Evolutionary conservation across 2,888 invertebrate genomes (phyloP).

Genomic region (Drosophila suboccidentalis): DNA sequence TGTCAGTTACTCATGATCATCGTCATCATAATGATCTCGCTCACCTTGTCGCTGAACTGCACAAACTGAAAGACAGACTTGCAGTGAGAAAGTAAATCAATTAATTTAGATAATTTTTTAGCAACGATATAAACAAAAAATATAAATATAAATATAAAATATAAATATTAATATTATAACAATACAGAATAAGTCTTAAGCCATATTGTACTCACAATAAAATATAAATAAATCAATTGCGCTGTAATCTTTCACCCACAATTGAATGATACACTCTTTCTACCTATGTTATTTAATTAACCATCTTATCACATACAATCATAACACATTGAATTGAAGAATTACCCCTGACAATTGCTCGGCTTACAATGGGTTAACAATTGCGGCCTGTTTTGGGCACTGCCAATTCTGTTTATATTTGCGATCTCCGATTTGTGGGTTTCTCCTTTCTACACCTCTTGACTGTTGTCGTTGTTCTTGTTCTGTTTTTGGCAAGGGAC

Average conservation of each 20-base stretch:
- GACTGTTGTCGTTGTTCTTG: conserved; percentile 50
- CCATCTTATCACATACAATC: conserved; percentile 47
- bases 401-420: conserved; percentile 63
- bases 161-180: no score
- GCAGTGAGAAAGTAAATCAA: conserved; percentile 45
- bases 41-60: conserved; percentile 72
- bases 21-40: conserved; percentile 8
- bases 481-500: conserved; percentile 17
- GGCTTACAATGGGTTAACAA: conserved; percentile 2
- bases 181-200: no score
- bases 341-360: neutral
- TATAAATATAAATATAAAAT: no score
- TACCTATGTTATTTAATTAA: conserved; percentile 46
- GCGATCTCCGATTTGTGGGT: conserved; percentile 60
- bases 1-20: conserved; percentile 4
- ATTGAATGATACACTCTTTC: neutral
- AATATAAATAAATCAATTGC: neutral
- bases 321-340: neutral
- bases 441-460: conserved; percentile 52
- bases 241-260: neutral
- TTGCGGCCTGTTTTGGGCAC: conserved; percentile 7
- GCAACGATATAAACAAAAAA: neutral
- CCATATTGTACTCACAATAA: neutral
- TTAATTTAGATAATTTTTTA: conserved; percentile 46
- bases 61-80: conserved; percentile 72